Evolutionary conservation across 2,113 vertebrate genomes (phyloP).

Genomic region (Pavo muticus): DNA sequence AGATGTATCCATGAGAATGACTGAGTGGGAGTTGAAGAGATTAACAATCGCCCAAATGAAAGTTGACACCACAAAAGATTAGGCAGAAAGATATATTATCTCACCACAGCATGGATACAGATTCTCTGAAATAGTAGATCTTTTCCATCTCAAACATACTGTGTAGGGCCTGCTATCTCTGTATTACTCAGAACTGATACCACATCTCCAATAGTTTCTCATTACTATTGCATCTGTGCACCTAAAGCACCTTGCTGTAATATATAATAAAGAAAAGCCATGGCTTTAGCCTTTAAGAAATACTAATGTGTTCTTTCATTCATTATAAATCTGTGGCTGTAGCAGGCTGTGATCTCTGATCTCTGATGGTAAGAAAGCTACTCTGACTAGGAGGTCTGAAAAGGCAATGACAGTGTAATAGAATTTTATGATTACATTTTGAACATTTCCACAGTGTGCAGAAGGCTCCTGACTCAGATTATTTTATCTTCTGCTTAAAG

Average conservation of each 20-base stretch:
- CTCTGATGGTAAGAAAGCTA: background rate
- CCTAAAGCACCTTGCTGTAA: background rate
- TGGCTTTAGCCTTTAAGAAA: slow-evolving; percentile 1
- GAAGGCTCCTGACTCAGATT: slow-evolving; percentile 6
- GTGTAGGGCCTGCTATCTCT: background rate
- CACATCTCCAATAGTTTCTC: background rate
- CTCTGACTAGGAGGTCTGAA: slow-evolving; percentile 32
- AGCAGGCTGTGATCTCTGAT: slow-evolving; percentile 42
- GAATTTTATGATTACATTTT: slow-evolving; percentile 51
- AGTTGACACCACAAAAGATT: slow-evolving; percentile 43
- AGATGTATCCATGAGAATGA: slow-evolving; percentile 20
- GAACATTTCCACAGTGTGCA: slow-evolving; percentile 4
- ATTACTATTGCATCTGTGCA: background rate
- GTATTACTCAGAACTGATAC: background rate
- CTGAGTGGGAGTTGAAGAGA: slow-evolving; percentile 2
- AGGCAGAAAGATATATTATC: slow-evolving; percentile 31
- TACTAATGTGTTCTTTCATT: background rate
- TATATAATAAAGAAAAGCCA: slow-evolving; percentile 14
- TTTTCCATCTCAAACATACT: slow-evolving; percentile 22
- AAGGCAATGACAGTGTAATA: slow-evolving; percentile 22
- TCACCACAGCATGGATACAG: background rate
- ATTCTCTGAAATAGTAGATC: slow-evolving; percentile 2
- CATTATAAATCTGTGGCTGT: slow-evolving; percentile 21
- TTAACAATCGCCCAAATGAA: slow-evolving; percentile 43
- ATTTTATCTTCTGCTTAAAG: slow-evolving; percentile 34